Evolutionary conservation across 2,888 invertebrate genomes (phyloP), one percentile per base, ranked within the genome.

Genomic region (Chymomyza procnemis): DNA sequence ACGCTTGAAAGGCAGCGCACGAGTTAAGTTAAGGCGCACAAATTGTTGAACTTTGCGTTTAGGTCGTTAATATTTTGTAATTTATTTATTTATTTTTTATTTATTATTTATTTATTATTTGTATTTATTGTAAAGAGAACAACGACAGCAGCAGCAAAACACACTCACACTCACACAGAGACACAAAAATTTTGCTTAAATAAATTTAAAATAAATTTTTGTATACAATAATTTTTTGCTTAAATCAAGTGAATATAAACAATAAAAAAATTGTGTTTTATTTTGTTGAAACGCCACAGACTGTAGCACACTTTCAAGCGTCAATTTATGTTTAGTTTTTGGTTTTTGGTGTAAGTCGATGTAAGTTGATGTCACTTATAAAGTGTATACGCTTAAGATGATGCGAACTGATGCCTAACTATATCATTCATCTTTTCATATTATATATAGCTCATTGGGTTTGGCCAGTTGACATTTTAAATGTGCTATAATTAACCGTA

Each of bases 61-160:
- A 87, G 82, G 80, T 78, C 85, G 75, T 77, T 75, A 26, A 79
- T n/a, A 83, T 64, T 87, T 74, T 84, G 80, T 87, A 82, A 87
- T 80, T 79, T 81, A 78, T 79, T n/a, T 80, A 78, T 81, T 84
- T 86, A 81, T 84, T 85, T n/a, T n/a, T n/a, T 84, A 80, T 87
- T 80, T 77, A 69, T 81, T 81, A 75, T 79, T 88, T 85, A 80
- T 76, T 81, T 76, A 80, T 88, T 85, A 80, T 76, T 79, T 82
- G 87, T 85, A 80, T 76, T 79, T 82, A 88, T 85, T 84, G 84
- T 81, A 86, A 79, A 83, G 72, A 73, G 65, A 72, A 76, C 65
- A 64, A 74, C 48, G 47, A 71, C 57, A 70, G 61, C 71, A 71
- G 66, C 52, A 64, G n/a, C n/a, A n/a, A n/a, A 66, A 16, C 34